Evolutionary conservation across 2,113 vertebrate genomes (phyloP).

Genomic region (Limanda limanda): DNA sequence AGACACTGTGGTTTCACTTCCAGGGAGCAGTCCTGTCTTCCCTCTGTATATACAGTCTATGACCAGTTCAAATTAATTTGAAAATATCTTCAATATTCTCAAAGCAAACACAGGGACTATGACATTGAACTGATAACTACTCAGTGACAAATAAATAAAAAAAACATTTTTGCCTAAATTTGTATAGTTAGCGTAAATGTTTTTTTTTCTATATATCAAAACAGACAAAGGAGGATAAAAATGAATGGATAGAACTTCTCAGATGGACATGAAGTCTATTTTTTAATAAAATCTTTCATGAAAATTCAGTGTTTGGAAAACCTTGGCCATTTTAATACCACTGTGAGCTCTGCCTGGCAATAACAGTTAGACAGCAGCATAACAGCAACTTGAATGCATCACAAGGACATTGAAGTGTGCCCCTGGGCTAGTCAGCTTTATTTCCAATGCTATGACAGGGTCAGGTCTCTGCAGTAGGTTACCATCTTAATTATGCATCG

Average conservation of each 20-base stretch:
- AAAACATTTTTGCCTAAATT: no score
- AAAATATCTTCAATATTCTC: not conserved
- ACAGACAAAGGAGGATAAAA: not conserved
- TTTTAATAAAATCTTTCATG: not conserved
- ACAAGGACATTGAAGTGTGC: constrained; percentile 45
- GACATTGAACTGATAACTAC: not conserved
- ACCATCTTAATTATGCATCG: constrained; percentile 75
- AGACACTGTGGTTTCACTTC: no score
- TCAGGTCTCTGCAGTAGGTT: constrained; percentile 67
- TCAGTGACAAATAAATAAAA: no score
- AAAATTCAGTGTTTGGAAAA: not conserved
- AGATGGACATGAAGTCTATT: not conserved
- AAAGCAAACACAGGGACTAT: not conserved
- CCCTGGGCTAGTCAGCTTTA: constrained; percentile 56
- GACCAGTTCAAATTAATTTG: not conserved
- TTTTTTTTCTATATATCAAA: not conserved
- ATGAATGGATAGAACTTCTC: not conserved
- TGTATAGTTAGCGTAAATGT: no score
- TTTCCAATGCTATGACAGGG: constrained; percentile 66
- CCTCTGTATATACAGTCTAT: not conserved
- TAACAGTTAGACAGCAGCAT: constrained; percentile 18
- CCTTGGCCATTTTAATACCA: not conserved
- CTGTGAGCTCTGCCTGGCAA: constrained; percentile 10
- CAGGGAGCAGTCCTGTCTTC: no score
- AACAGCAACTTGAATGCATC: constrained; percentile 25